phyloP scores from a whole-genome alignment of 2,113 vertebrate genomes.

The Upupa epops region DNA sequence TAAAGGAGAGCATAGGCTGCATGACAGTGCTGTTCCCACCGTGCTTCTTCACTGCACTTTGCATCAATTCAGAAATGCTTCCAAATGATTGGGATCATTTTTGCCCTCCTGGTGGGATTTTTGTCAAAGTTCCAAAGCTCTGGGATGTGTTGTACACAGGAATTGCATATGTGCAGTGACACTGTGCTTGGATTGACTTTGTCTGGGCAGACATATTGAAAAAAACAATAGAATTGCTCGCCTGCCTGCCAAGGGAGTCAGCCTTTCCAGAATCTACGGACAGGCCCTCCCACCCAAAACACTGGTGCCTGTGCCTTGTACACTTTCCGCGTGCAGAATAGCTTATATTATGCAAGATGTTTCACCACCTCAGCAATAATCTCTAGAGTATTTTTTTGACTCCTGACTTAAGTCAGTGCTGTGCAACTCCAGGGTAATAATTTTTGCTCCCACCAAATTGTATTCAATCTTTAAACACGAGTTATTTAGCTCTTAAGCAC shows the following conservation, averaged over 20 bases:
- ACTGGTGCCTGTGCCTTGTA: not conserved
- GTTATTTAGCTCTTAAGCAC: not conserved
- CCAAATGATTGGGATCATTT: not conserved
- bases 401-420: not conserved
- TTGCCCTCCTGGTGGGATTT: not conserved
- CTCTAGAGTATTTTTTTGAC: not conserved
- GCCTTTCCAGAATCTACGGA: not conserved
- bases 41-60: not conserved
- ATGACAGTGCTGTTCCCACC: not conserved
- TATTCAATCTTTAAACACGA: not conserved
- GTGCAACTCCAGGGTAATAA: not conserved
- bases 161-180: not conserved
- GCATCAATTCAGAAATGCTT: not conserved
- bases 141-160: not conserved
- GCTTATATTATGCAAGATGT: not conserved
- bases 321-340: not conserved
- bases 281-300: not conserved
- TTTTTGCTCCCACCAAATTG: not conserved
- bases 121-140: not conserved
- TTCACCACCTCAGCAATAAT: not conserved
- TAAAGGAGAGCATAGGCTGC: not conserved
- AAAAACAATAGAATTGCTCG: not conserved
- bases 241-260: not conserved
- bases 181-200: not conserved
- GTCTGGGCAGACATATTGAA: not conserved